A percentile compares a stretch with the other conserved stretches of the same genome.
Evolutionary conservation across 1,140 invertebrate genomes (phyloP).

Genomic region (Bombus soroeensis): DNA sequence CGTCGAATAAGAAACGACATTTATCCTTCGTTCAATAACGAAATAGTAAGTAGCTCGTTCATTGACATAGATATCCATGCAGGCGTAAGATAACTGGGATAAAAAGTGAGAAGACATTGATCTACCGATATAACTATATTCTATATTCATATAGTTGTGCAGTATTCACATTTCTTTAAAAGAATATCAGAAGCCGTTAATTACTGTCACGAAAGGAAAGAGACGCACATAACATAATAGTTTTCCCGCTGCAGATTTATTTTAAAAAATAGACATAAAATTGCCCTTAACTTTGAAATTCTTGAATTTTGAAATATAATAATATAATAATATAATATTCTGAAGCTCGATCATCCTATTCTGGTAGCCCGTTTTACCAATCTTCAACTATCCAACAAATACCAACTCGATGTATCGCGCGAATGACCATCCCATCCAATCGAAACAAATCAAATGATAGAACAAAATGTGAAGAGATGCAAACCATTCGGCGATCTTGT

Average conservation of each 20-base stretch:
- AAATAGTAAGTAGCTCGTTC: conserved; percentile 12
- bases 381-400: too few species aligned
- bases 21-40: not conserved
- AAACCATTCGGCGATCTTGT: conserved; percentile 11
- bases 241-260: not conserved
- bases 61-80: not conserved
- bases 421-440: too few species aligned
- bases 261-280: too few species aligned
- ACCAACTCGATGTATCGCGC: too few species aligned
- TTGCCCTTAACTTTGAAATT: too few species aligned
- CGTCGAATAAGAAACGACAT: conserved; percentile 1
- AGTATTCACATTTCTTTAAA: not conserved
- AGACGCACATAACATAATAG: rapidly evolving
- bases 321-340: too few species aligned
- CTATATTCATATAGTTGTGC: not conserved
- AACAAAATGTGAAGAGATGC: not conserved
- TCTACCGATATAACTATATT: too few species aligned
- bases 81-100: not conserved
- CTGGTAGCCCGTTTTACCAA: too few species aligned
- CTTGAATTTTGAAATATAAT: too few species aligned
- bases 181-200: too few species aligned
- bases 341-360: too few species aligned
- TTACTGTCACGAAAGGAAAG: not conserved
- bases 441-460: too few species aligned
- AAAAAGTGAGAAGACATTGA: not conserved